Conservation (phyloP, 2,113 vertebrate species). For the Tragelaphus scriptus region DNA sequence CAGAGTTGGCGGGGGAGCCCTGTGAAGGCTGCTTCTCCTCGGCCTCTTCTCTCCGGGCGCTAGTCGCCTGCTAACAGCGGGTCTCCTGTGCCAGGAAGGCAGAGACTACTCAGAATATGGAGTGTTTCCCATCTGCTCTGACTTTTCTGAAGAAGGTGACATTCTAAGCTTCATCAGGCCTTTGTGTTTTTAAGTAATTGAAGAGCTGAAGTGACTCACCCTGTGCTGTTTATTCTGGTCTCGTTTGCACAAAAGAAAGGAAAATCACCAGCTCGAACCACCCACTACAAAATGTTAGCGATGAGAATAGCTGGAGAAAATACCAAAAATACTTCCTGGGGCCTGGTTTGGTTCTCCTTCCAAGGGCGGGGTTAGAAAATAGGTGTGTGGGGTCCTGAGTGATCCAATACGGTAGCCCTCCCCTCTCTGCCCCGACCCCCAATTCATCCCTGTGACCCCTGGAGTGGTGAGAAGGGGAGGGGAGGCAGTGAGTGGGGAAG, state of each 20-base stretch:
- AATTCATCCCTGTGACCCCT: neutral
- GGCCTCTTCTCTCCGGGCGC: neutral
- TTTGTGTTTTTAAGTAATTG: conserved; percentile 72
- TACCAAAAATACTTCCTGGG: conserved; percentile 60
- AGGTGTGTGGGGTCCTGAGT: conserved; percentile 20
- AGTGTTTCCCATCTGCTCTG: conserved; percentile 56
- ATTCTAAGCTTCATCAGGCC: conserved; percentile 56
- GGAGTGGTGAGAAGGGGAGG: neutral
- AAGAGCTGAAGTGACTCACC: conserved; percentile 69
- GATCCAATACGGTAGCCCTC: neutral
- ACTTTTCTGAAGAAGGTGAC: conserved; percentile 65
- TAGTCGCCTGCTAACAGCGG: neutral
- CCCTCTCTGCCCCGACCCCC: fast-evolving
- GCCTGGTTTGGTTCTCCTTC: neutral
- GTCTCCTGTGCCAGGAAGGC: conserved; percentile 32
- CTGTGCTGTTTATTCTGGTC: conserved; percentile 70
- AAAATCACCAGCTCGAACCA: conserved; percentile 70
- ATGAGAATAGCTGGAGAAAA: conserved; percentile 68
- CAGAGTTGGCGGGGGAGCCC: fast-evolving
- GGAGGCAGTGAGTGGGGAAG: no score
- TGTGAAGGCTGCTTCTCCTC: neutral
- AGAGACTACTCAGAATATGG: neutral
- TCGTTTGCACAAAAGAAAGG: conserved; percentile 69
- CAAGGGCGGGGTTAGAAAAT: neutral
- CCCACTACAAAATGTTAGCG: conserved; percentile 65